Evolutionary conservation across 2,113 vertebrate genomes (phyloP), one percentile per base, ranked within the genome.

Genomic region (Mirounga angustirostris): DNA sequence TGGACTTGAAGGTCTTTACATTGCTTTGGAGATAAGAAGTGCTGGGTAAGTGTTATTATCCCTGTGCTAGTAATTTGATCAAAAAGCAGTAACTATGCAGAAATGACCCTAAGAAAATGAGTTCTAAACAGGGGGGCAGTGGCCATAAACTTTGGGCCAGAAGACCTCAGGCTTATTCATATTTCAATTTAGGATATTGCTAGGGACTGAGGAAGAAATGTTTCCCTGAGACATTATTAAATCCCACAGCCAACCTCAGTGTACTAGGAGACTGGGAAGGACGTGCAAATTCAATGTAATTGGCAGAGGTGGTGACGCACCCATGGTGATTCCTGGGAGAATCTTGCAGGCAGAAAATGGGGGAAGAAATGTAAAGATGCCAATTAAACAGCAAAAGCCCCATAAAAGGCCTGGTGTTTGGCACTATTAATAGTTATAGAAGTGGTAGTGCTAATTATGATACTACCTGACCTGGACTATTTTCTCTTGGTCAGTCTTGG

Each of bases 21-120:
- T 94, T 8, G 69, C 91, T 97, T 97, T 92, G 74, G 96, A 97
- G 93, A 96, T 81, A 82, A 89, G 95, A 97, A 96, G 43, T 95
- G 89, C 83, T 97, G 73, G 61, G 74, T 94, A 89, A 97, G 86
- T 95, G 87, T 94, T 97, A 96, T 97, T 95, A 96, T 83, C 83
- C 2, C 4, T 18, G 40, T 83, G 96, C 73, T 89, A 43, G 91
- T 96, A 93, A 97, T 97, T 97, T 97, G 93, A 97, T 97, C 74
- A 97, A 84, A 96, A 97, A 80, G 81, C 91, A 96, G 95, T 94
- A 95, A 89, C 85, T 69, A 81, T 94, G 83, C 76, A 56, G 95
- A 93, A 76, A 11, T 97, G 80, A 95, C 92, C 81, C 12, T 7
- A 87, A 92, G 96, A 97, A 97, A 96, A 97, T 96, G 89, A 97